Evolutionary conservation across 2,888 invertebrate species (phyloP).

Genomic region (Cryptus viduatorius): DNA sequence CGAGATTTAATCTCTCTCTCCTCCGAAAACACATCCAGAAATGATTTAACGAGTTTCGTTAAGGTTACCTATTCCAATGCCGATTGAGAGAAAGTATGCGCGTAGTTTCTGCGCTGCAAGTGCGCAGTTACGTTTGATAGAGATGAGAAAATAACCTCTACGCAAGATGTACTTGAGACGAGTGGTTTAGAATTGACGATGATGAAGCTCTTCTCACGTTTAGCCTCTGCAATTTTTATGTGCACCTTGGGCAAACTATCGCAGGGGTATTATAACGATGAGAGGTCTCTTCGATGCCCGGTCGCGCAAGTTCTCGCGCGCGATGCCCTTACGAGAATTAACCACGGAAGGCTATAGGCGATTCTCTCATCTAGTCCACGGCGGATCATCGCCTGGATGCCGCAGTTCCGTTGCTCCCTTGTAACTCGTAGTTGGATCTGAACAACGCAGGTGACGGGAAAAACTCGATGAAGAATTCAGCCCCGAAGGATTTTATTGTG

Average conservation of each 20-base stretch:
- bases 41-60: not conserved
- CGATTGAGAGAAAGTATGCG: not conserved
- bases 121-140: constrained; percentile 6
- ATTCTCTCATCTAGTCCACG: constrained; percentile 28
- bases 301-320: constrained; percentile 42
- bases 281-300: constrained; percentile 13
- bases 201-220: constrained; percentile 56
- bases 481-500: constrained; percentile 62
- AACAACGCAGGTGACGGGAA: constrained; percentile 58
- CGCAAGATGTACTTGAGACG: constrained; percentile 7
- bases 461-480: constrained; percentile 68
- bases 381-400: constrained; percentile 23
- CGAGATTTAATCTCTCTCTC: not conserved
- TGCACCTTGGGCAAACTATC: not conserved
- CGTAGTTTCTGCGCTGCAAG: not conserved
- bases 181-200: constrained; percentile 34
- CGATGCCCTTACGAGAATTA: constrained; percentile 33
- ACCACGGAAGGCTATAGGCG: constrained; percentile 29
- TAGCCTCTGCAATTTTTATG: constrained; percentile 25
- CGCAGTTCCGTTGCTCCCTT: constrained; percentile 2
- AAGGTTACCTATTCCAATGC: not conserved
- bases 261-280: constrained; percentile 32
- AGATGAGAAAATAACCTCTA: constrained; percentile 32
- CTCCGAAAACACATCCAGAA: not conserved
- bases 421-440: not conserved